A percentile compares a stretch with the other conserved stretches of the same genome.
These are phyloP conservation scores for Lasioglossum oenotherae DNA, from an alignment of 2,888 invertebrate species.

Conservation along the genomic window DNA sequence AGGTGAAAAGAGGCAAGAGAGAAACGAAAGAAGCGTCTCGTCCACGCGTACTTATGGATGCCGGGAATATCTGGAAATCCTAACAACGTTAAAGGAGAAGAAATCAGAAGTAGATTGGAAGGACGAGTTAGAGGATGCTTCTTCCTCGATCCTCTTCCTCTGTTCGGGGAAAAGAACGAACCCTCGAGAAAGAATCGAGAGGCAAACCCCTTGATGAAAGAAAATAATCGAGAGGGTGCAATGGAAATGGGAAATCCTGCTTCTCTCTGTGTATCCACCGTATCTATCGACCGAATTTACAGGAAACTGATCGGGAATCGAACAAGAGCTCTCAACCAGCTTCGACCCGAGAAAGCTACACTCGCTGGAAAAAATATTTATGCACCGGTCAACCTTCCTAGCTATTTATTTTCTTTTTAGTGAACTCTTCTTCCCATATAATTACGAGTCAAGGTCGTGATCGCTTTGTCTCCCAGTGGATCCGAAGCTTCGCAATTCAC, in stretches of 20 bases:
- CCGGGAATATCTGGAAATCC: slow-evolving; percentile 26
- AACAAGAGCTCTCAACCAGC: neutral
- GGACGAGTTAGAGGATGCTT: slow-evolving; percentile 44
- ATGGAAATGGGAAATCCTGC: slow-evolving; percentile 56
- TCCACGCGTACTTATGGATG: neutral
- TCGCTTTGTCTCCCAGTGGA: no score
- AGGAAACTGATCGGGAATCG: slow-evolving; percentile 28
- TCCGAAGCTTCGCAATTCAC: no score
- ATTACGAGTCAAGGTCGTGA: no score
- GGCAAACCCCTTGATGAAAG: slow-evolving; percentile 41
- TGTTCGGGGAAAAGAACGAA: neutral
- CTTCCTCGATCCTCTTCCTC: slow-evolving; percentile 37
- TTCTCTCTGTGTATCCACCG: slow-evolving; percentile 17
- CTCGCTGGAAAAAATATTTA: neutral
- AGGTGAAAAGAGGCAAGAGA: neutral
- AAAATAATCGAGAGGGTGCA: slow-evolving; percentile 55
- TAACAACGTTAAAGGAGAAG: slow-evolving; percentile 49
- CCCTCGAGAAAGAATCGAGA: slow-evolving; percentile 1
- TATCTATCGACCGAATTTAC: slow-evolving; percentile 42
- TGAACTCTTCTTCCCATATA: neutral
- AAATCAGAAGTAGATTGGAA: slow-evolving; percentile 54
- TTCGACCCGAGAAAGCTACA: neutral
- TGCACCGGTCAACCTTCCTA: neutral
- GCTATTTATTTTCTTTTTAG: neutral
- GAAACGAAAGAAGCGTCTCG: neutral